Evolutionary conservation across 2,888 invertebrate genomes (phyloP), one percentile per base, ranked within the genome.

Genomic region (Lymantria dispar): DNA sequence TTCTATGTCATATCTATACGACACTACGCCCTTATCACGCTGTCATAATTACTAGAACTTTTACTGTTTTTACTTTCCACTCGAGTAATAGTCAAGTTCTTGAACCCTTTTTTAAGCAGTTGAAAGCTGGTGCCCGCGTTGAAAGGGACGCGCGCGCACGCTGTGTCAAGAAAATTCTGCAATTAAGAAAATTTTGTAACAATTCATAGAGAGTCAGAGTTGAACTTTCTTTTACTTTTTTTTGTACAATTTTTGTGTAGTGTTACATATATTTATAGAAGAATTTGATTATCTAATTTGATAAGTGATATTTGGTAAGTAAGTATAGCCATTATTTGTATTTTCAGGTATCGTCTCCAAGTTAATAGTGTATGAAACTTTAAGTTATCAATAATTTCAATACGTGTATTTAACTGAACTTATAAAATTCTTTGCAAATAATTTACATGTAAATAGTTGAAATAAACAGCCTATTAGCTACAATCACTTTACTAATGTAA

Each of bases 1-100:
- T 45, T 39, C 14, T 12, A 39, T 29, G 43, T 41, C 36, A 48
- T 48, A 43, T 40, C 30, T 40, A 15, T 13, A 40, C 22, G 7
- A 36, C 9, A 38, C 12, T 33, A 13, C 39, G 40, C 11, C 54
- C 62, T 54, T 67, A 54, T 52, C 37, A 54, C 52, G 50, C 54
- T 52, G 62, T 68, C 70, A 68, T 72, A 75, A 77, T 76, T 70
- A 64, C 51, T 62, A 49, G 58, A 70, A 72, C 79, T 83, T 81
- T 84, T 80, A 84, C 82, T 78, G 50, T 78, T 79, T 83, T 83
- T 83, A 84, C 83, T 84, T 84, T 84, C 81, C 76, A 74, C 66
- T 61, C 57, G 44, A 48, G 60, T 60, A 61, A 65, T 66, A 60
- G 61, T 54, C 62, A 63, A 64, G 69, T 67, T 70, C 64, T 66